Percentiles rank a stretch among this genome's conserved stretches.
Conservation (phyloP, 2,888 invertebrate species). For the Stenurella melanura region DNA sequence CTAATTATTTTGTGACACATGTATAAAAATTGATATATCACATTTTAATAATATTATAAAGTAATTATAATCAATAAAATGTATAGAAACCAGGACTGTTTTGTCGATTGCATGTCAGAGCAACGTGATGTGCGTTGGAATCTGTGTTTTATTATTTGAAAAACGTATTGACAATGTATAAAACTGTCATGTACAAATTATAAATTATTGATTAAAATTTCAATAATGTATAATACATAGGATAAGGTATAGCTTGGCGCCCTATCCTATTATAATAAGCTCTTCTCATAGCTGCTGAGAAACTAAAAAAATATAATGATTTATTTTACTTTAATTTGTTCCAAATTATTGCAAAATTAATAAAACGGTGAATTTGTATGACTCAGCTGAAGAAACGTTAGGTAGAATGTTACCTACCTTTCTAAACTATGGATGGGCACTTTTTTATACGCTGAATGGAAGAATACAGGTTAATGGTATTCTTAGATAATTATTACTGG, state of each 20-base stretch:
- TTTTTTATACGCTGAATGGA: constrained; percentile 5
- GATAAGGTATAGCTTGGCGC: neutral
- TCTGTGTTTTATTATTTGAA: constrained; percentile 44
- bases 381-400: constrained; percentile 21
- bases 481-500: neutral
- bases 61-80: constrained; percentile 42
- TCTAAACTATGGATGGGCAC: constrained; percentile 18
- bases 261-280: neutral
- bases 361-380: constrained; percentile 19
- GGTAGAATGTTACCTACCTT: constrained; percentile 23
- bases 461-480: constrained; percentile 6
- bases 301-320: neutral
- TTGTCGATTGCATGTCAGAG: constrained; percentile 45
- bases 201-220: constrained; percentile 46
- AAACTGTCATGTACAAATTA: constrained; percentile 43
- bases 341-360: constrained; percentile 1
- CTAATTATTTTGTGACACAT: too few relatives aligned
- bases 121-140: constrained; percentile 47
- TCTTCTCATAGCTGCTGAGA: neutral
- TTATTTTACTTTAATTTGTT: neutral
- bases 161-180: constrained; percentile 46
- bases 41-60: constrained; percentile 21
- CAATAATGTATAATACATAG: constrained; percentile 22
- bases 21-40: neutral
- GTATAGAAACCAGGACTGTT: constrained; percentile 45